Base-by-base conservation (phyloP, 2,113 vertebrate species). In the Conger conger region DNA sequence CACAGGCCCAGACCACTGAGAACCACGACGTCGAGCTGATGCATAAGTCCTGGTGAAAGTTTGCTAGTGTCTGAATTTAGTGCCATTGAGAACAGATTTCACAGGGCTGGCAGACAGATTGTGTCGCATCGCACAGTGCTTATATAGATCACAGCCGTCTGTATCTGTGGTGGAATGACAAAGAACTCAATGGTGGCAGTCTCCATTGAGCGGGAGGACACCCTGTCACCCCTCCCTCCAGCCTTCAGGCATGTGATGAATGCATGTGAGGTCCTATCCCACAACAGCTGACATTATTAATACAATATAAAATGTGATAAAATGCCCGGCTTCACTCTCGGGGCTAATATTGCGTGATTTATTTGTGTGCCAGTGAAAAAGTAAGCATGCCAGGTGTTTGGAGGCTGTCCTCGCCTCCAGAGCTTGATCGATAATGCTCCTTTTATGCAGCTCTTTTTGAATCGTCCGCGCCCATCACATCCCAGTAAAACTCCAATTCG, bases 241-340 rank as follows among this genome's bases (percentile, higher is more conserved):
- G 76, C 87, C 84, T 87, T 79, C 23, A 84, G 87, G 79, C 78
- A 84, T 79, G 89, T 93, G 92, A 94, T 91, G 89, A 93, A 93
- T 93, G 89, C 90, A 85, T 15, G 82, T 82, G 76, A 80, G 77
- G 82, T 87, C 84, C 85, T 87, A 87, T 63, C 76, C 88, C 86
- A 85, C 86, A 83, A 50, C 79, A 54, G 91, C 89, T 91, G 92
- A 93, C 91, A 93, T 93, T 95, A 94, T 93, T 93, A 94, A 94
- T 92, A 92, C 92, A 92, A 92, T 93, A 93, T 94, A 94, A 94
- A 92, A 94, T 88, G 94, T 94, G 92, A 94, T 92, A 91, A 91
- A 94, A 91, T 87, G 85, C 89, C 86, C 87, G 90, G 89, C 87
- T 91, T 86, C 86, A 85, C 86, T 53, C 85, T 84, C 30, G 87